phyloP scores from a whole-genome alignment of 2,797 vertebrate species.

The Chaunax sp. region DNA sequence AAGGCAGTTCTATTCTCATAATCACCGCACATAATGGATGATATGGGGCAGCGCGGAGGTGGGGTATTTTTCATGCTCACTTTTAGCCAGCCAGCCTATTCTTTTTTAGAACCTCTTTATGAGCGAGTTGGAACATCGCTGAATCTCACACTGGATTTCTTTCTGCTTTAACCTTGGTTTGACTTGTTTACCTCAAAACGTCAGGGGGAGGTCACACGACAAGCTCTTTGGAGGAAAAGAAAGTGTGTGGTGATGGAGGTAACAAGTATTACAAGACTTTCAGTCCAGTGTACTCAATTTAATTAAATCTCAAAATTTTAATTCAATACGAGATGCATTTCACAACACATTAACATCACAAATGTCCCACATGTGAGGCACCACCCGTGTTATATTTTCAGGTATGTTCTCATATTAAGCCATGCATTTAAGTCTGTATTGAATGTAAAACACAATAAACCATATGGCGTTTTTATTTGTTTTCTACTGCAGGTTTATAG shows the following conservation, averaged over 20 bases:
- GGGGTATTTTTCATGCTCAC: conserved; percentile 88
- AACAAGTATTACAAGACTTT: conserved; percentile 34
- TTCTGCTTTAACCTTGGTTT: conserved; percentile 82
- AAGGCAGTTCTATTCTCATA: conserved; percentile 85
- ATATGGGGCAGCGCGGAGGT: conserved; percentile 86
- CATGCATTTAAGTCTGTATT: conserved; percentile 68
- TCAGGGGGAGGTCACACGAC: conserved; percentile 63
- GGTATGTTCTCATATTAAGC: conserved; percentile 71
- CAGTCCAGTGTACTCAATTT: conserved; percentile 5
- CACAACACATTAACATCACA: conserved; percentile 16
- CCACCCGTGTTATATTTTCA: conserved; percentile 48
- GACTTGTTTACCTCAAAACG: conserved; percentile 78
- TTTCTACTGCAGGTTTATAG: conserved; percentile 77
- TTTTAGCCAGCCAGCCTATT: conserved; percentile 84
- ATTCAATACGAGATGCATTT: conserved; percentile 25
- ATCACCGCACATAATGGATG: conserved; percentile 88
- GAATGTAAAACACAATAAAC: conserved; percentile 75
- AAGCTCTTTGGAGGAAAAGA: conserved; percentile 35
- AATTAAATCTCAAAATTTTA: conserved; percentile 26
- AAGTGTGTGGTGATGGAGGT: conserved; percentile 18
- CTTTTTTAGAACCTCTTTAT: conserved; percentile 80
- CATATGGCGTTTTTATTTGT: conserved; percentile 84
- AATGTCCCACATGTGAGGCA: conserved; percentile 12
- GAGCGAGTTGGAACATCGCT: conserved; percentile 69
- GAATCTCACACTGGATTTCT: conserved; percentile 68